Evolutionary conservation across 2,888 invertebrate genomes (phyloP), one percentile per base, ranked within the genome.

Genomic region (Gibbula magus): DNA sequence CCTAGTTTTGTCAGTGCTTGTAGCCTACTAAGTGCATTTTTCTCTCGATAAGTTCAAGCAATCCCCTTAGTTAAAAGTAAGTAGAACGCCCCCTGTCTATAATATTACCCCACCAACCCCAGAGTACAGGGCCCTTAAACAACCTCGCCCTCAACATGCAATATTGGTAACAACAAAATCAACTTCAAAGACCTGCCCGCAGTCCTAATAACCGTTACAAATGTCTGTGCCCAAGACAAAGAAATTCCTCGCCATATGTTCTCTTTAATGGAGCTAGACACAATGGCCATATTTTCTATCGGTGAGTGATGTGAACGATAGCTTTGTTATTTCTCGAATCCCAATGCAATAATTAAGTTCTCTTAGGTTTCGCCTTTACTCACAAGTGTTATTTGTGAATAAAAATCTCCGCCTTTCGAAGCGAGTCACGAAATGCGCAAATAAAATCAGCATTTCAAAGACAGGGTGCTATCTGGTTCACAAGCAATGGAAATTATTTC

Each of bases 371-470:
- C 22, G 22, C 61, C 29, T 29, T 61, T 61, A 25, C 61, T 61
- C 61, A 61, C 61, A 61, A 61, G 61, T 61, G 61, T 61, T 61
- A n/a, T 25, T 25, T 61, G 61, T 10, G 61, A 61, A 61, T 61
- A 61, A 61, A 61, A 61, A 61, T 29, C 61, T 25, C 16, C 16
- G 25, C 61, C 61, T 25, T 25, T 61, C 29, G 25, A 16, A 25
- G 29, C 61, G 16, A 61, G 61, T 61, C 61, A 61, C 61, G 61
- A 61, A 25, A 61, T 29, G 18, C 61, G 29, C 61, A 61, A 29
- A 29, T 61, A 61, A 61, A 61, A 61, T 61, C 16, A 61, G 29
- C 61, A 61, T 61, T 61, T 61, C 61, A 61, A 61, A 29, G 61
- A 61, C 61, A 61, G 29, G 61, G 61, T 25, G 25, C n/a, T 61